These are phyloP conservation scores for Erebia epiphron DNA, from an alignment of 2,888 invertebrate species.

Conservation along the genomic window DNA sequence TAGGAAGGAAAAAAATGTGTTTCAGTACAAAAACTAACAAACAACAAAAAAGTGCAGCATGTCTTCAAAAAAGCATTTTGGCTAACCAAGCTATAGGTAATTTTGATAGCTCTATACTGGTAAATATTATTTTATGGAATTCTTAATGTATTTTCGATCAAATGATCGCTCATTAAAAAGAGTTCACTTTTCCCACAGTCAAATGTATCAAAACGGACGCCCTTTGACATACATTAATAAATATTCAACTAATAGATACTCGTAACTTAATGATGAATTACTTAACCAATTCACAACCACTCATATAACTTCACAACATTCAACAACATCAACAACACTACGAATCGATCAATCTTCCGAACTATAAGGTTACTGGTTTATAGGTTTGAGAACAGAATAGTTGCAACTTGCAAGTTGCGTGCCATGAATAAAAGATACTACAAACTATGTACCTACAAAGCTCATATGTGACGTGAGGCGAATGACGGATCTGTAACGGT, in stretches of 20 bases:
- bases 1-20: too few relatives aligned
- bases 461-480: slow-evolving; percentile 49
- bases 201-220: background rate
- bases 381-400: slow-evolving; percentile 47
- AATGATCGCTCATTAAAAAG: too few relatives aligned
- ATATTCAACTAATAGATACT: background rate
- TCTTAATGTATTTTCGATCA: too few relatives aligned
- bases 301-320: background rate
- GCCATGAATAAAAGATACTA: slow-evolving; percentile 35
- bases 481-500: slow-evolving; percentile 66
- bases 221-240: background rate
- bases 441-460: slow-evolving; percentile 31
- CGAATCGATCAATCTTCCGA: slow-evolving; percentile 8
- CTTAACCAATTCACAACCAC: background rate
- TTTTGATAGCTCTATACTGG: too few relatives aligned
- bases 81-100: too few relatives aligned
- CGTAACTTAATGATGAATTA: background rate
- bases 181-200: background rate
- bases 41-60: too few relatives aligned
- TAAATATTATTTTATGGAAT: too few relatives aligned
- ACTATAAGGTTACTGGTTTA: slow-evolving; percentile 33
- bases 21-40: too few relatives aligned
- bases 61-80: too few relatives aligned
- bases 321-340: slow-evolving; percentile 9
- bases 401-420: slow-evolving; percentile 35